Evolutionary conservation across 1,140 invertebrate genomes (phyloP), one percentile per base, ranked within the genome.

Genomic region (Temnothorax curvispinosus): DNA sequence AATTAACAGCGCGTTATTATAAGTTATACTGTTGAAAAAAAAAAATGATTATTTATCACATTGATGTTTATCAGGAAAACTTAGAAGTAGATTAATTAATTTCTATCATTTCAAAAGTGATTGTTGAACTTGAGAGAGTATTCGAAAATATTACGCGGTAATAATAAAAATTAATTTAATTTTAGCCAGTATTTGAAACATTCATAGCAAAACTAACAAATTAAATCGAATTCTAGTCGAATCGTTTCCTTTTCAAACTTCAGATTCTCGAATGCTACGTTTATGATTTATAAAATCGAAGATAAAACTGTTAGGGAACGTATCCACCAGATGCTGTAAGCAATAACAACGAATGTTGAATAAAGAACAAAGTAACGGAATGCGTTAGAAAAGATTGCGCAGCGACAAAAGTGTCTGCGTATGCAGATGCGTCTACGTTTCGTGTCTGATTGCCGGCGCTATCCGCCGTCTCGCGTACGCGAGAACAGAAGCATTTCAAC

Each of bases 401-500:
- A 64, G 54, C 50, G 60, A 74, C 88, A 74, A 90, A 71, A 64
- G 67, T 32, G 32, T 58, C 67, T 81, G 71, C 86, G 15, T 76
- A 81, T 84, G 62, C 64, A 67, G 72, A 58, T 85, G 76, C 52
- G 71, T 77, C n/a, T 41, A 32, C 27, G 3, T 41, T 44, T 50
- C 21, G n/a, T 32, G 52, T 62, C 58, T 85, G 85, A 87, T 81
- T 90, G 71, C 60, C 67, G 75, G 18, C 56, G 52, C 69, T 90
- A 60, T 78, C 76, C 54, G 80, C 69, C 60, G 78, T 87, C 81
- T 80, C 71, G 56, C 62, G 74, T 54, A 77, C 69, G 60, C 50
- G 71, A 86, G 84, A 89, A 88, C 76, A 67, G 89, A 72, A 88
- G 77, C 90, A 56, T 91, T 90, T 90, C 80, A 82, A 77, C 47